Conservation (phyloP, 2,888 invertebrate species). For the Sphaeridia pumilis region DNA sequence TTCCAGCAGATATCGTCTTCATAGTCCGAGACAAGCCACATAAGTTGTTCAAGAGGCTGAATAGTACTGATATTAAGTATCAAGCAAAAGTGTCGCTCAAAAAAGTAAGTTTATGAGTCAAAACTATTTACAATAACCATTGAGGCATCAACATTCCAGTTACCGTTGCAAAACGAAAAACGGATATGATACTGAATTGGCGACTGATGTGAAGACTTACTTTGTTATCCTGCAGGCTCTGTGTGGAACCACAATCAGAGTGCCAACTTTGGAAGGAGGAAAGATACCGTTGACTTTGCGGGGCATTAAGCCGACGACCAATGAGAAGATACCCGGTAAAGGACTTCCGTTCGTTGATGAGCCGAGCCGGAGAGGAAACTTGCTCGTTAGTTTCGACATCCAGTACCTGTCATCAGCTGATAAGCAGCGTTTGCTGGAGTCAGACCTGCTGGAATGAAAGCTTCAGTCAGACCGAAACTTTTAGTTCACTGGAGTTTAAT, state of each 20-base stretch:
- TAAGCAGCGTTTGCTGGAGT: too few relatives aligned
- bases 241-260: slow-evolving; percentile 72
- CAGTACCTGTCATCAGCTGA: too few relatives aligned
- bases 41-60: slow-evolving; percentile 80
- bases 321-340: slow-evolving; percentile 77
- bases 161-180: too few relatives aligned
- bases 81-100: slow-evolving; percentile 73
- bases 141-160: too few relatives aligned
- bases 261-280: slow-evolving; percentile 77
- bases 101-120: slow-evolving; percentile 60
- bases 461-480: too few relatives aligned
- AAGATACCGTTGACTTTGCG: slow-evolving; percentile 69
- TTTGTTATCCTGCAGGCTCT: slow-evolving; percentile 59
- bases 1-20: slow-evolving; percentile 93
- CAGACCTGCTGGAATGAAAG: too few relatives aligned
- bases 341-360: slow-evolving; percentile 80
- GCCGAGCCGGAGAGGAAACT: slow-evolving; percentile 75
- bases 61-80: slow-evolving; percentile 82
- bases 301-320: slow-evolving; percentile 76
- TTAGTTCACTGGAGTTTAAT: too few relatives aligned
- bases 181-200: too few relatives aligned
- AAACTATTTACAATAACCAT: too few relatives aligned
- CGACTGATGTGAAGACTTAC: too few relatives aligned
- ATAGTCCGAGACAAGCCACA: slow-evolving; percentile 93
- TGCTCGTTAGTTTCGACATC: slow-evolving; percentile 88